Base-by-base conservation (phyloP, 2,113 vertebrate species). In the Sylvilagus bachmani region DNA sequence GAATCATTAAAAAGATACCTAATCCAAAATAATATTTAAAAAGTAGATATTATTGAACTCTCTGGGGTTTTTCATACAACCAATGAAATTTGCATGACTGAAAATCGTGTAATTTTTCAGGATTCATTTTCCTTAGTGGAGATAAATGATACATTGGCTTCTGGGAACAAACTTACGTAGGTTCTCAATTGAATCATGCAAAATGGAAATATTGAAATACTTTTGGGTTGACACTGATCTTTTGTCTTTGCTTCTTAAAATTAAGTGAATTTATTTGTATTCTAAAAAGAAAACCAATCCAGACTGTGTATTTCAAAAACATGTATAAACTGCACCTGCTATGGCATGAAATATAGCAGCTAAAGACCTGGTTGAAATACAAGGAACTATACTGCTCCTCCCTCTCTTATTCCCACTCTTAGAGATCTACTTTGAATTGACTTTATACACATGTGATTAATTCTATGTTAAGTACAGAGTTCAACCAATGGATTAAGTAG, bases 221-320 rank as follows among this genome's bases (percentile, higher is more conserved):
- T 93, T 96, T 93, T 96, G 95, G 98, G 75, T 97, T 93, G 97
- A 97, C 93, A 97, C 84, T 94, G 91, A 84, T 97, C 97, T 98
- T 79, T 97, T 98, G 97, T 98, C 98, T 97, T 98, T 96, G 97
- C 85, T 96, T 93, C 95, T 97, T 75, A 58, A 92, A 98, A 98
- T 98, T 98, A 98, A 98, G 88, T 97, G 92, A 87, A 97, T 86
- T 95, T 98, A 98, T 98, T 98, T 98, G 98, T 98, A 98, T 98
- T 98, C 95, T 97, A 44, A 44, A 44, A 44, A 44, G 44, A 7
- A 44, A 44, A 44, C 44, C 44, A 44, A 44, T 44, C 44, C 44
- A 44, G 29, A 58, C 24, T n/a, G 6, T 51, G 13, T 29, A n/a
- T 61, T 88, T 29, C 31, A 92, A 49, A 80, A n/a, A 27, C 12